Evolutionary conservation across 1,140 invertebrate genomes (phyloP).

Genomic region (Saxidomus purpurata): DNA sequence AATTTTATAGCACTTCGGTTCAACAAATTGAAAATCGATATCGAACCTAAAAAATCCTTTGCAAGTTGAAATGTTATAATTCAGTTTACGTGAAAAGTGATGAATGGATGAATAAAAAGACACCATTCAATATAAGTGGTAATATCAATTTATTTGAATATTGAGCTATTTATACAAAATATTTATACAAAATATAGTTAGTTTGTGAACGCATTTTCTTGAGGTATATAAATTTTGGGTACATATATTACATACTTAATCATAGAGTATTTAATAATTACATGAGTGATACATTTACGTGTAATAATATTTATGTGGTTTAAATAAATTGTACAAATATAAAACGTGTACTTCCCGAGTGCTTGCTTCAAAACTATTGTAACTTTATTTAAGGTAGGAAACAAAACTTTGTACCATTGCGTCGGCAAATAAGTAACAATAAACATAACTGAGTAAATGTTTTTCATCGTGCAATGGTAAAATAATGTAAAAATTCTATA

Average conservation of each 20-base stretch:
- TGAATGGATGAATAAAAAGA: slow-evolving; percentile 14
- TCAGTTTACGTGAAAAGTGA: neutral
- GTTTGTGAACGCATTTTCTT: neutral
- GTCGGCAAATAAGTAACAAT: too few relatives aligned
- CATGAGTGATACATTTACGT: neutral
- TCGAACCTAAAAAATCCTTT: neutral
- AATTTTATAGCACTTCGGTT: neutral
- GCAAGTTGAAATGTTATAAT: neutral
- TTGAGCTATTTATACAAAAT: slow-evolving; percentile 5
- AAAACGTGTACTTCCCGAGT: too few relatives aligned
- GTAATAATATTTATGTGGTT: neutral
- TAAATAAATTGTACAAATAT: too few relatives aligned
- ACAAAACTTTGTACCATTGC: too few relatives aligned
- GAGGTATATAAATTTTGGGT: slow-evolving; percentile 1
- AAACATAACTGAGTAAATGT: too few relatives aligned
- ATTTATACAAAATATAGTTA: slow-evolving; percentile 19
- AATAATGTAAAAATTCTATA: too few relatives aligned
- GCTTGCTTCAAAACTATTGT: too few relatives aligned
- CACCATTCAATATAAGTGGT: neutral
- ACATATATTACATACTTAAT: neutral
- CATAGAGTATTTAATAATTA: neutral
- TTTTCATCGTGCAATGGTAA: too few relatives aligned
- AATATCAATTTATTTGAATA: slow-evolving; percentile 24
- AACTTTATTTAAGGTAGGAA: too few relatives aligned
- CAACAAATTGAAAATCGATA: slow-evolving; percentile 13